Base-by-base conservation (phyloP, 2,113 vertebrate species). In the Erythrolamprus reginae region DNA sequence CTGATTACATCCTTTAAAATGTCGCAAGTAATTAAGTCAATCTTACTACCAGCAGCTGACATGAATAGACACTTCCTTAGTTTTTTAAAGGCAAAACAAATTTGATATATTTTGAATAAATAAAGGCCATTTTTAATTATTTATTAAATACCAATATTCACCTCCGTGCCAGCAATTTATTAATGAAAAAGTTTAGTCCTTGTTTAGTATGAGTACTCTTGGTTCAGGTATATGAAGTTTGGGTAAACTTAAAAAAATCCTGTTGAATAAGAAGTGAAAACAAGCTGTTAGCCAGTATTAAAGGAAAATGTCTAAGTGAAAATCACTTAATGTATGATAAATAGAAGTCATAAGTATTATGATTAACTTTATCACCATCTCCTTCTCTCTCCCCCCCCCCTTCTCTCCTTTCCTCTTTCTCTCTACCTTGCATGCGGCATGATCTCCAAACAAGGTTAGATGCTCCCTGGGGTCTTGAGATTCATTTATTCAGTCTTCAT, bases 21-120 rank as follows among this genome's bases (percentile, higher is more conserved):
- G 89, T 88, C 94, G 6, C 92, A 95, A 94, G 90, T 95, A 90
- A 93, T 95, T 95, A 94, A 92, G 92, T 95, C 95, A 58, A 95
- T 93, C 95, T 94, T 93, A 93, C 92, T 93, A 95, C 93, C 89
- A 87, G 90, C 51, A 94, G 89, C 92, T 92, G 93, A 96, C 92
- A 94, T 93, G 90, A 94, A 95, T 58, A 94, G 95, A 84, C 89
- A 95, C 95, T 95, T 95, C 92, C 95, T 92, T 95, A 95, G 94
- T 89, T 93, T 92, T 95, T 95, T 93, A 87, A 77, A 94, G 93
- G 92, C 90, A 55, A 93, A 95, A 92, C 85, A 94, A 89, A 93
- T 94, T 56, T 93, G 95, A 95, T 95, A 92, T 15, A 48, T 95
- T 95, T 94, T 93, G 94, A 94, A 95, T 93, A 96, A 95, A 95